These are phyloP conservation scores for Orthosia cruda DNA, from an alignment of 2,888 invertebrate genomes.

Conservation along the genomic window DNA sequence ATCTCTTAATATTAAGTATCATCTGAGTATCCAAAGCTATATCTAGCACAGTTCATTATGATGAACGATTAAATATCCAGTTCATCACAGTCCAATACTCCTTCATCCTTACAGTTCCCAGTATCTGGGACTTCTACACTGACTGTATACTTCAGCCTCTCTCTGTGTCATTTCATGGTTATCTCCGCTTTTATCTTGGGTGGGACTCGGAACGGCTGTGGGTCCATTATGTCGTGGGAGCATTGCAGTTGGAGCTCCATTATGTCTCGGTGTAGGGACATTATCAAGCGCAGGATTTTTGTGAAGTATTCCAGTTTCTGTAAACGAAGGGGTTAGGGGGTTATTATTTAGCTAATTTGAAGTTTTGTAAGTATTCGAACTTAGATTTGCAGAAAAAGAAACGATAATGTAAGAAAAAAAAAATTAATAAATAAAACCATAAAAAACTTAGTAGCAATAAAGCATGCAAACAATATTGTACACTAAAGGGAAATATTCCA, in stretches of 20 bases:
- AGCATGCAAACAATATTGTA: slow-evolving; percentile 88
- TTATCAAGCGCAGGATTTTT: slow-evolving; percentile 87
- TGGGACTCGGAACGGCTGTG: slow-evolving; percentile 76
- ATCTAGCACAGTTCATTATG: background rate
- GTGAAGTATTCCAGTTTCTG: slow-evolving; percentile 89
- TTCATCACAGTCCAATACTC: slow-evolving; percentile 56
- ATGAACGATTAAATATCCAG: slow-evolving; percentile 45
- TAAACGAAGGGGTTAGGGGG: slow-evolving; percentile 59
- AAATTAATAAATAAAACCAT: background rate
- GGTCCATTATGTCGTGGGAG: slow-evolving; percentile 67
- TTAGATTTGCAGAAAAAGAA: background rate
- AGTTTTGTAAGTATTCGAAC: background rate
- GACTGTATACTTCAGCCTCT: slow-evolving; percentile 73
- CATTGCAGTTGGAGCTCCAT: slow-evolving; percentile 86
- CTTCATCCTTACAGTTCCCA: slow-evolving; percentile 26
- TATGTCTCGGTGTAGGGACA: slow-evolving; percentile 88
- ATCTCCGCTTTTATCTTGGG: slow-evolving; percentile 86
- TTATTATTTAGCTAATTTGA: background rate
- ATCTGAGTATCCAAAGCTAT: background rate
- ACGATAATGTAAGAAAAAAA: background rate
- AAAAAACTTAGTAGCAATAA: slow-evolving; percentile 36
- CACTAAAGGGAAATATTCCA: slow-evolving; percentile 90
- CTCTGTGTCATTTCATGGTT: slow-evolving; percentile 85
- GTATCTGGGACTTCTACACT: slow-evolving; percentile 71
- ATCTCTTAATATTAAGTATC: background rate